Conservation (phyloP, 2,113 vertebrate species). For the Hemiscyllium ocellatum region DNA sequence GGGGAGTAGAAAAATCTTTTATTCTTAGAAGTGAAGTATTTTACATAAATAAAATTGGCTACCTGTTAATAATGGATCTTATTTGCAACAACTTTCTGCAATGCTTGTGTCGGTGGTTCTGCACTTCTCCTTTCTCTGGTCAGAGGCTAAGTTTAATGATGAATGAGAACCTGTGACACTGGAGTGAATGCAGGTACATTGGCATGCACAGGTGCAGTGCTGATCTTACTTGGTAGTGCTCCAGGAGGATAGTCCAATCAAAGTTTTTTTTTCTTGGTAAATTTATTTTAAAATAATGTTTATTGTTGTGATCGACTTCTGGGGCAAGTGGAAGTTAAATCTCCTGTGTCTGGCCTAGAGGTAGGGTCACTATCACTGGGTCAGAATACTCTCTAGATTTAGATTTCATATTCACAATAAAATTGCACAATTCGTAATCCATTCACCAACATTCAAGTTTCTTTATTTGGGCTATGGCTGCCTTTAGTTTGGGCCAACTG, state of each 20-base stretch:
- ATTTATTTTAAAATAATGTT: background rate
- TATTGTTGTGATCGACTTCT: too few species aligned
- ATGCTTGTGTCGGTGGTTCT: background rate
- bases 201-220: background rate
- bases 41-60: background rate
- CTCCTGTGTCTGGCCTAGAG: too few species aligned
- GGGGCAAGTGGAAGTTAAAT: too few species aligned
- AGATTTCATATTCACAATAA: background rate
- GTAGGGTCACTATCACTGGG: too few species aligned
- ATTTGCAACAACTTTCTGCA: background rate
- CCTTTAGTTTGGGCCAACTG: background rate
- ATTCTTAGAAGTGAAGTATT: background rate
- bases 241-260: background rate
- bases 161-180: background rate
- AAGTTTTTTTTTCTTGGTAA: background rate
- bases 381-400: background rate
- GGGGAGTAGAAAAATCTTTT: background rate
- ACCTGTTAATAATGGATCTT: background rate
- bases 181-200: background rate
- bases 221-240: background rate
- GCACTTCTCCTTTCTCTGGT: background rate
- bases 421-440: background rate
- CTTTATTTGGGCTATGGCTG: background rate
- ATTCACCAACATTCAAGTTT: background rate
- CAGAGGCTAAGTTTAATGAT: background rate